phyloP scores from a whole-genome alignment of 2,113 vertebrate genomes.

The Vulpes vulpes region DNA sequence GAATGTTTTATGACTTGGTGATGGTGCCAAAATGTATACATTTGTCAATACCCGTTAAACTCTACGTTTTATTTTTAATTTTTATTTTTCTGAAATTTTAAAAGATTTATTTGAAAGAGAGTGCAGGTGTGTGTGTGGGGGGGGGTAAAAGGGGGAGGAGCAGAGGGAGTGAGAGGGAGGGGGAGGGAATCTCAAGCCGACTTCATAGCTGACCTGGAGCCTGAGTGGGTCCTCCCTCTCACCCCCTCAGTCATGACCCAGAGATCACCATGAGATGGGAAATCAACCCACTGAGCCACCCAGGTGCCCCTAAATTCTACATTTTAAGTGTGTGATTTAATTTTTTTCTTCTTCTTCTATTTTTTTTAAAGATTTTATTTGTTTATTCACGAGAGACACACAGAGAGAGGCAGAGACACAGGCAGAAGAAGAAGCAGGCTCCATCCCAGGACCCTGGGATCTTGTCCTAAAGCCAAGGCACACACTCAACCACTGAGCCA shows the following conservation, averaged over 20 bases:
- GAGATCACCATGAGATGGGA: too few relatives aligned
- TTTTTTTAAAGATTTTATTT: too few relatives aligned
- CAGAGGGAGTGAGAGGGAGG: background rate
- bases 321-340: too few relatives aligned
- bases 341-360: too few relatives aligned
- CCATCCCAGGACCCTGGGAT: too few relatives aligned
- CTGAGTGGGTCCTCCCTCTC: background rate
- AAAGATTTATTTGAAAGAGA: background rate
- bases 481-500: too few relatives aligned
- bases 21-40: background rate
- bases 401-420: too few relatives aligned
- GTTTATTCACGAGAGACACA: too few relatives aligned
- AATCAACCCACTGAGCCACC: too few relatives aligned
- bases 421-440: too few relatives aligned
- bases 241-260: background rate
- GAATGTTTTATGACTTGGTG: background rate
- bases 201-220: background rate
- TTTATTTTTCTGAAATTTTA: background rate
- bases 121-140: background rate
- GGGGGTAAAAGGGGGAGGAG: background rate
- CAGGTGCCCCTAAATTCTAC: too few relatives aligned
- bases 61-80: background rate
- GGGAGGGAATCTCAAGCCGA: background rate
- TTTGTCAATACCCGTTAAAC: slow-evolving; percentile 7
- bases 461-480: too few relatives aligned